Conservation (phyloP, 2,888 invertebrate genomes). For the Panopea generosa region DNA sequence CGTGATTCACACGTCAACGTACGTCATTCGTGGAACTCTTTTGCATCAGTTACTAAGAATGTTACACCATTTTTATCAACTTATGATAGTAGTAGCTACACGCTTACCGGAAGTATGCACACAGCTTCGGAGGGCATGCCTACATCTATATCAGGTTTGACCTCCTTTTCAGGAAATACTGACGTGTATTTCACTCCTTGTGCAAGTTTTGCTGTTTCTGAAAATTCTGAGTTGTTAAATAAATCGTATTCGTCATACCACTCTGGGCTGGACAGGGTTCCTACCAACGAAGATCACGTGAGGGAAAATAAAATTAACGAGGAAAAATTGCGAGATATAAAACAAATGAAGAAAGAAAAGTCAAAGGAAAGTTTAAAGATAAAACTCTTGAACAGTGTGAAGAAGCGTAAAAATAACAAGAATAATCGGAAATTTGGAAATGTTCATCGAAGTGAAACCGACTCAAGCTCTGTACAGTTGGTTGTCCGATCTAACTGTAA, state of each 20-base stretch:
- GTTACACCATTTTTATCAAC: conserved; percentile 33
- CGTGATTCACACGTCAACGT: no score
- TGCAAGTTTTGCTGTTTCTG: conserved; percentile 15
- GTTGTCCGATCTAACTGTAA: conserved; percentile 5
- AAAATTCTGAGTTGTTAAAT: conserved; percentile 19
- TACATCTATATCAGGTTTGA: conserved; percentile 46
- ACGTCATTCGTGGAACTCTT: conserved; percentile 16
- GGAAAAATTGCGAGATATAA: conserved; percentile 36
- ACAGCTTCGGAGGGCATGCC: conserved; percentile 55
- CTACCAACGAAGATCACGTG: conserved; percentile 7
- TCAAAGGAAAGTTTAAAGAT: conserved; percentile 26
- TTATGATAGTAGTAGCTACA: conserved; percentile 32
- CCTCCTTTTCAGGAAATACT: conserved; percentile 39
- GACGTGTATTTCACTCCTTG: conserved; percentile 42
- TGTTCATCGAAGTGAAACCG: no score
- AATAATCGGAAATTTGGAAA: no score
- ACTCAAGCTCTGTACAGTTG: neutral
- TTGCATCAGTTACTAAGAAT: conserved; percentile 3
- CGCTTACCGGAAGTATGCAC: conserved; percentile 57
- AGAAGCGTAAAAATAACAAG: neutral
- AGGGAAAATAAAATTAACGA: conserved; percentile 51
- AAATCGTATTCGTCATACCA: conserved; percentile 41
- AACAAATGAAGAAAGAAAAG: conserved; percentile 10
- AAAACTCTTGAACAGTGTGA: conserved; percentile 24
- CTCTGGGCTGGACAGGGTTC: conserved; percentile 23